These are phyloP conservation scores for Drosophila barbarae DNA, from an alignment of 2,888 invertebrate species.

Conservation along the genomic window DNA sequence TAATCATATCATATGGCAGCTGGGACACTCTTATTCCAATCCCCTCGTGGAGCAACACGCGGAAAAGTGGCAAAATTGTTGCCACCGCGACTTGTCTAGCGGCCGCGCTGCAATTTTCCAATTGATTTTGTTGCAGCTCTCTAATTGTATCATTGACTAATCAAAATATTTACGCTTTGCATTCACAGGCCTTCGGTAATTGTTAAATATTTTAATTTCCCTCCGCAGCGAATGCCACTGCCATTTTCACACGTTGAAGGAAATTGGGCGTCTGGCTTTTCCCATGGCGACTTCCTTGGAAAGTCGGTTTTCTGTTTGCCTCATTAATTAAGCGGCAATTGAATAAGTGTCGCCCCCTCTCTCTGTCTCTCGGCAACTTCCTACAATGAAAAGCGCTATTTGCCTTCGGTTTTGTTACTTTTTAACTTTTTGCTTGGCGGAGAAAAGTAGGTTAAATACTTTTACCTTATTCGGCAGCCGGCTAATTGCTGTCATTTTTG, in stretches of 20 bases:
- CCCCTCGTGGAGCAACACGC: slow-evolving; percentile 53
- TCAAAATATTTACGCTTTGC: slow-evolving; percentile 60
- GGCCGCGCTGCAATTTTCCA: slow-evolving; percentile 18
- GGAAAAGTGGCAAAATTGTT: slow-evolving; percentile 47
- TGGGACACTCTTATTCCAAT: slow-evolving; percentile 36
- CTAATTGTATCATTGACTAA: slow-evolving; percentile 58
- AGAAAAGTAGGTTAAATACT: slow-evolving; percentile 68
- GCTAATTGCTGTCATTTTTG: slow-evolving; percentile 67
- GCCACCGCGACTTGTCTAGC: slow-evolving; percentile 6
- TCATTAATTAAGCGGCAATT: slow-evolving; percentile 62
- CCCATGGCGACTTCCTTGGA: slow-evolving; percentile 61
- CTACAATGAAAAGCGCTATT: slow-evolving; percentile 57
- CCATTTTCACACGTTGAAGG: slow-evolving; percentile 54
- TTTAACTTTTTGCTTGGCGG: neutral
- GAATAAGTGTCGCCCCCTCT: slow-evolving; percentile 24
- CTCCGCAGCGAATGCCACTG: slow-evolving; percentile 18
- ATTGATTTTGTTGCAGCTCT: slow-evolving; percentile 48
- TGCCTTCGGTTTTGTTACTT: slow-evolving; percentile 14
- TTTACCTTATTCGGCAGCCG: slow-evolving; percentile 66
- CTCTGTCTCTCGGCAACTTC: slow-evolving; percentile 41
- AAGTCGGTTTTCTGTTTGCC: slow-evolving; percentile 8
- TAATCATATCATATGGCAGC: slow-evolving; percentile 72
- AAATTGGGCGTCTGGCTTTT: slow-evolving; percentile 30
- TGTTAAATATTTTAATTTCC: slow-evolving; percentile 61
- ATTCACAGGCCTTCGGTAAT: slow-evolving; percentile 20